phyloP scores from a whole-genome alignment of 2,888 invertebrate species.

The Abrostola tripartita region DNA sequence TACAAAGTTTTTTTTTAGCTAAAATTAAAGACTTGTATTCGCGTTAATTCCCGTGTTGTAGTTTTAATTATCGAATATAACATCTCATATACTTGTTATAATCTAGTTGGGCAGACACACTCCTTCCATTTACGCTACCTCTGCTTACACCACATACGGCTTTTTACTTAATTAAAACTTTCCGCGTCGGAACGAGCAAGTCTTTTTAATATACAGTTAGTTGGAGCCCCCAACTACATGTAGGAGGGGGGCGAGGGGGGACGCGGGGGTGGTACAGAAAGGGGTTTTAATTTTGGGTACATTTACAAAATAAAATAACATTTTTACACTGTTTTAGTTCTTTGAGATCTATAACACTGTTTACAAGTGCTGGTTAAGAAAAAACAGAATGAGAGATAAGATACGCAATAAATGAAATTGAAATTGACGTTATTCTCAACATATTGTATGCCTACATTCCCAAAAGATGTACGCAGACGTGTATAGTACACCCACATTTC shows the following conservation, averaged over 20 bases:
- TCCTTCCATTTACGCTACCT: slow-evolving; percentile 12
- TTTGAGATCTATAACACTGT: neutral
- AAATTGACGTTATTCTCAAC: no score
- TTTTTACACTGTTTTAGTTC: neutral
- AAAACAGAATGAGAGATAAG: no score
- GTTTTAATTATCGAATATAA: no score
- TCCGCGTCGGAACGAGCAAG: slow-evolving; percentile 32
- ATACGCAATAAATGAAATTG: no score
- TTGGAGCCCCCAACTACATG: slow-evolving; percentile 8
- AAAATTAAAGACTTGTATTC: no score
- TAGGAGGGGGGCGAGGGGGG: neutral
- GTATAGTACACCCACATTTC: no score
- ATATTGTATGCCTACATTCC: no score
- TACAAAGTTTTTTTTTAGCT: no score
- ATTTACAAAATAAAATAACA: no score
- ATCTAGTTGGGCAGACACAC: neutral
- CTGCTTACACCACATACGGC: slow-evolving; percentile 20
- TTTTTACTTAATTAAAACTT: slow-evolving; percentile 67
- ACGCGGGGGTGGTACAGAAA: neutral
- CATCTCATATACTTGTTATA: no score
- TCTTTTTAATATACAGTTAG: slow-evolving; percentile 39
- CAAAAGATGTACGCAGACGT: no score
- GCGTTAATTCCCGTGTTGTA: no score
- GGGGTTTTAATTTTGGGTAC: slow-evolving; percentile 6
- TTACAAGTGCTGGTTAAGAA: neutral